Percentiles rank a stretch among this genome's conserved stretches.
phyloP scores from a whole-genome alignment of 2,888 invertebrate genomes.

The Melanophora roralis region DNA sequence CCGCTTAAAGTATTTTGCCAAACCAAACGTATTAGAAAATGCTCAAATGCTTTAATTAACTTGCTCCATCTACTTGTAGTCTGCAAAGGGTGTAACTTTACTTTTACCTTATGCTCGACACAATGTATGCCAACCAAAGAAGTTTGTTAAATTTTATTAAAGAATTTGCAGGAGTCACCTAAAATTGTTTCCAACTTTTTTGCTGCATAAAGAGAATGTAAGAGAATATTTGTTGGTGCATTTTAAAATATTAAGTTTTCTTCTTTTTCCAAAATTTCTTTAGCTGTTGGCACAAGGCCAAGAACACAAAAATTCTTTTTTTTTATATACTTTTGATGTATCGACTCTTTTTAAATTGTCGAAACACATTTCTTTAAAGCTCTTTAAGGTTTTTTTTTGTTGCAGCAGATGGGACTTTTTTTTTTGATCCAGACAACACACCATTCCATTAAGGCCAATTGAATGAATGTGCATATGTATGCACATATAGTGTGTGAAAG shows the following conservation, averaged over 20 bases:
- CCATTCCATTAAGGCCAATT: background rate
- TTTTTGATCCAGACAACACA: conserved; percentile 32
- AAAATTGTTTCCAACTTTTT: background rate
- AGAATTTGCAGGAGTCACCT: background rate
- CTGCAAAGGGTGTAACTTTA: conserved; percentile 48
- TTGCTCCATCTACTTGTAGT: conserved; percentile 4
- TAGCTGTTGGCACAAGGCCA: conserved; percentile 51
- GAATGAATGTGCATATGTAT: background rate
- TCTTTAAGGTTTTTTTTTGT: background rate
- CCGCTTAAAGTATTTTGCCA: too few relatives aligned
- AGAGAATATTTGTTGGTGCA: conserved; percentile 27
- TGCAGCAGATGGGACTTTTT: conserved; percentile 46
- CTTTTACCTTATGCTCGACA: background rate
- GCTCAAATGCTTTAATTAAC: conserved; percentile 32
- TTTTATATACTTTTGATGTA: conserved; percentile 2
- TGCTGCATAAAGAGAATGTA: conserved; percentile 28
- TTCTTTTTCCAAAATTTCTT: conserved; percentile 8
- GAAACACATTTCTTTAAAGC: conserved; percentile 19
- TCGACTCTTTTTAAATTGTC: conserved; percentile 27
- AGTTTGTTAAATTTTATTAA: background rate
- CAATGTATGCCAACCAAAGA: background rate
- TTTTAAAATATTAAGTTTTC: background rate
- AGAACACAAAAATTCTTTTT: background rate
- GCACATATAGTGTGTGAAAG: background rate
- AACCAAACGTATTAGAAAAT: too few relatives aligned